Base-by-base conservation (phyloP, 2,113 vertebrate species). In the Oncorhynchus nerka region DNA sequence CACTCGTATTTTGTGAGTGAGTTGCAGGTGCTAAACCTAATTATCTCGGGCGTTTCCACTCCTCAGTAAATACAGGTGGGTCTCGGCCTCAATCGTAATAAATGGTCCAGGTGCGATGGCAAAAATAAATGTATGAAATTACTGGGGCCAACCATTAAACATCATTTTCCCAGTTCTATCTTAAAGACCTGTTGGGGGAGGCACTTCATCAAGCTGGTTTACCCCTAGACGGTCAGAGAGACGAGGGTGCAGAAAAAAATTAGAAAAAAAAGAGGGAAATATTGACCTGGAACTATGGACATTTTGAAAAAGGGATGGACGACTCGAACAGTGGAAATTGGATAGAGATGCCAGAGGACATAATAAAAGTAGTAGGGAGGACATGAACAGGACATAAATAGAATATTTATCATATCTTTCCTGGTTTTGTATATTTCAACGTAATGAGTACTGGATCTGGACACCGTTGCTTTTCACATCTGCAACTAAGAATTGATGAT, bases 61-160 rank as follows among this genome's bases (percentile, higher is more conserved):
- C 55, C 83, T 82, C 82, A 82, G 83, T 86, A 87, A 90, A 84
- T 49, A 71, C 74, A 76, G 80, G 87, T 87, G 82, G 86, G 85
- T 79, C 68, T 87, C 87, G 83, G 80, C 82, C n/a, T 55, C 30
- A 28, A 69, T 32, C 30, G 20, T 83, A 81, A 90, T 86, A 92
- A 92, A 91, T 91, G 86, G 88, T 83, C 85, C 91, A 94, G 91
- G 92, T 94, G 91, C 75, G 78, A 73, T 55, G 24, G 88, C 76
- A 85, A 91, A 91, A 91, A 91, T 89, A 87, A 91, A 88, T 94
- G 91, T 90, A 93, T 92, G 89, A 89, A 91, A 92, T 91, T 85
- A 81, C 81, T 81, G 39, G 68, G 75, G 83, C 51, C 87, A 80
- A 86, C 90, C 90, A 91, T 93, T 94, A 91, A 92, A 90, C 88